These are phyloP conservation scores for Melanotus villosus DNA, from an alignment of 2,888 invertebrate genomes.

Conservation along the genomic window DNA sequence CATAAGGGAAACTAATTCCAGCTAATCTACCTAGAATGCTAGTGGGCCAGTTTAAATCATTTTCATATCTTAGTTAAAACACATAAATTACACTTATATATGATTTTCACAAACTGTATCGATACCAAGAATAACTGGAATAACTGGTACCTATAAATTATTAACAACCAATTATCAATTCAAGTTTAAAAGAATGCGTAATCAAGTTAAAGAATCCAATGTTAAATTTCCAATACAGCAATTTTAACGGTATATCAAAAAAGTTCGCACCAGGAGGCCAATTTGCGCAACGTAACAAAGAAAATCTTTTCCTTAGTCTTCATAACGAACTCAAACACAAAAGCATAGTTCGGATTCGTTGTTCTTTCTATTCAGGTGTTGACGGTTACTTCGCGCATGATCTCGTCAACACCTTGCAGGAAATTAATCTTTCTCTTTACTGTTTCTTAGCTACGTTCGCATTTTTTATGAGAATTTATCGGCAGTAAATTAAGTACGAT, in stretches of 20 bases:
- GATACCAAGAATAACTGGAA: too few species aligned
- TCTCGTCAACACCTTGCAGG: not conserved
- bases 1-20: slow-evolving; percentile 10
- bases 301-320: slow-evolving; percentile 24
- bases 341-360: not conserved
- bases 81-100: too few species aligned
- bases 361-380: slow-evolving; percentile 8
- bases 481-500: too few species aligned
- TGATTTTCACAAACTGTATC: too few species aligned
- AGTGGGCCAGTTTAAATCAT: too few species aligned
- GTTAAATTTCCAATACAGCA: not conserved
- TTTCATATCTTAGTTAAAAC: too few species aligned
- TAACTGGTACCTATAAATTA: too few species aligned
- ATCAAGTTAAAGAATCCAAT: not conserved
- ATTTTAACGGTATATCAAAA: not conserved
- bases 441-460: not conserved
- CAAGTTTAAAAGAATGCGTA: not conserved
- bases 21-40: not conserved
- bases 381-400: not conserved
- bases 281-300: slow-evolving; percentile 17
- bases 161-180: too few species aligned
- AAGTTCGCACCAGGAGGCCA: slow-evolving; percentile 17
- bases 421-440: not conserved
- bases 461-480: not conserved
- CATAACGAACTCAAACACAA: slow-evolving; percentile 23